Percentiles rank a stretch among this genome's conserved stretches.
phyloP scores from a whole-genome alignment of 2,797 vertebrate species.

The Gymnoscopelus braueri region DNA sequence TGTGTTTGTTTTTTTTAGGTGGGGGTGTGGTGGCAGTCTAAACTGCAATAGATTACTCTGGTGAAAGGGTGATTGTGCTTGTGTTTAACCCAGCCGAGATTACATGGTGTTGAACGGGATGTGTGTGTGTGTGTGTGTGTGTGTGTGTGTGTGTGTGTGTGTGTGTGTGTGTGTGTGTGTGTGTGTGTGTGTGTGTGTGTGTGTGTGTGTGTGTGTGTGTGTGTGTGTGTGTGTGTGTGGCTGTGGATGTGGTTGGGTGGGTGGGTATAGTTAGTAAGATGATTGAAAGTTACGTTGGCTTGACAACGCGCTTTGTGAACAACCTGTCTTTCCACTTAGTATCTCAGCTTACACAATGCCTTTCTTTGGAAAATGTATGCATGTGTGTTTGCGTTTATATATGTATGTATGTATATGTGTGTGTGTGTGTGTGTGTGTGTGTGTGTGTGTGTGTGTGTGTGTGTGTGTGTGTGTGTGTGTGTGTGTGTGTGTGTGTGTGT shows the following conservation, averaged over 20 bases:
- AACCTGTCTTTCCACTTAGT: constrained; percentile 42
- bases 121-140: constrained; percentile 18
- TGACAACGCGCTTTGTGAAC: constrained; percentile 5
- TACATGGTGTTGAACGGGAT: neutral
- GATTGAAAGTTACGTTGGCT: constrained; percentile 12
- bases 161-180: neutral
- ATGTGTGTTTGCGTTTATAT: constrained; percentile 4
- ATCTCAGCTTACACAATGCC: constrained; percentile 19
- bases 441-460: neutral
- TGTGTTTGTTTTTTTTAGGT: neutral
- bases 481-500: too few species aligned
- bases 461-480: neutral
- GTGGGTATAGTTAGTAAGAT: neutral
- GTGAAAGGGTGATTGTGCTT: neutral
- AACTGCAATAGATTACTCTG: too few species aligned
- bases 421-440: neutral
- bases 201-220: constrained; percentile 8
- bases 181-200: neutral
- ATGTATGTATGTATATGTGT: constrained; percentile 3
- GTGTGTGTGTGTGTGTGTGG: constrained; percentile 3
- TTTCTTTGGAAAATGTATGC: constrained; percentile 17
- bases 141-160: constrained; percentile 15
- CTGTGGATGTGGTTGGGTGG: neutral
- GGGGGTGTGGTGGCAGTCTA: neutral
- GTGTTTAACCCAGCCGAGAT: neutral